Base-by-base conservation (phyloP, 2,797 vertebrate species). In the Tiaroga cobitis region DNA sequence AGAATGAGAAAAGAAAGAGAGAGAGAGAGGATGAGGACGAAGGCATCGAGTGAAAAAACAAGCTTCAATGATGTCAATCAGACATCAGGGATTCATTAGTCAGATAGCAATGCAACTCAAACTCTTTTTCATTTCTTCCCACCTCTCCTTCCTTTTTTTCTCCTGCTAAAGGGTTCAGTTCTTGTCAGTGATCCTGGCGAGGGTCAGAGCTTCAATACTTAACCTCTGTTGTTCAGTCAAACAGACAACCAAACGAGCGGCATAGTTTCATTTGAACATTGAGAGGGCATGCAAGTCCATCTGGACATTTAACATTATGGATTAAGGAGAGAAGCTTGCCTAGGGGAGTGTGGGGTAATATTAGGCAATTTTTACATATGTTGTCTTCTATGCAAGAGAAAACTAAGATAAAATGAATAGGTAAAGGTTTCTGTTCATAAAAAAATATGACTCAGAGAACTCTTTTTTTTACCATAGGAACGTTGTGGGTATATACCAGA, bases 201-300 rank as follows among this genome's bases (percentile, higher is more conserved):
- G 91, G 92, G 89, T 93, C 92, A 90, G 67, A 88, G 92, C 90
- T 90, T 90, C 87, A 72, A 81, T 81, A 86, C 46, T 86, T 86
- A 92, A 90, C 82, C 84, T 54, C 46, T 16, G 46, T 49, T 49
- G 46, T 49, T 49, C 46, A 18, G 46, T 54, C 51, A 54, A 54
- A 54, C 5, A 54, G 51, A 54, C 51, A 54, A 19, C 2, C 51
- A 21, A 54, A 54, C 51, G 18, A 54, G 19, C 0, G 51, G 51
- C 18, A 54, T 54, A 21, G 19, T 21, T 49, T 54, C 2, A 21
- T 54, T 54, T 54, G 7, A 54, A 54, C 19, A 54, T 54, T 21
- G 7, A 19, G 51, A 54, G 46, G 4, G 1, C 46, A n/a, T n/a
- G n/a, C n/a, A 49, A 2, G 43, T 46, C 43, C 43, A 46, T 46